Conservation (phyloP, 2,888 invertebrate genomes). For the Rhopalosiphum nymphaeae region DNA sequence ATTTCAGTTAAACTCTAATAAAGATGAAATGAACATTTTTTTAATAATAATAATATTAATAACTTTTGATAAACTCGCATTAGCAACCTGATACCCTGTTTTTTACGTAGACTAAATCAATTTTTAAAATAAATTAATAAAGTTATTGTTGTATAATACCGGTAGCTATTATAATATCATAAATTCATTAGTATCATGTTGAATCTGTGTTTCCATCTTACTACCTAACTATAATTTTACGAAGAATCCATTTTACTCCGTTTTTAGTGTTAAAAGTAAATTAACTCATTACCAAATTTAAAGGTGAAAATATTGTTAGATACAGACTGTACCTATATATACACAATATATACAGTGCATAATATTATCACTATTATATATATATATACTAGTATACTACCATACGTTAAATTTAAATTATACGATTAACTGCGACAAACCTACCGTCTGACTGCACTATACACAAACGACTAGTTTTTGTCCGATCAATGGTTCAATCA, state of each 20-base stretch:
- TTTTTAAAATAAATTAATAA: neutral
- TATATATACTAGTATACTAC: no score
- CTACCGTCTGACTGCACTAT: neutral
- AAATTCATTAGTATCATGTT: neutral
- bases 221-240: neutral
- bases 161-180: neutral
- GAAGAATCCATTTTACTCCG: neutral
- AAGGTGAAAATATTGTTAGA: neutral
- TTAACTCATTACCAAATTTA: neutral
- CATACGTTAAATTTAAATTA: neutral
- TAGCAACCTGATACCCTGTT: neutral
- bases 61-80: no score
- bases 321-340: neutral
- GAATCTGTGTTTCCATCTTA: neutral
- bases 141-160: neutral
- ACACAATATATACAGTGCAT: neutral
- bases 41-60: no score
- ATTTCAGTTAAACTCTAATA: neutral
- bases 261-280: neutral
- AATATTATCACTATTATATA: no score
- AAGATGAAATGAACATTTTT: neutral
- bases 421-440: neutral
- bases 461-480: neutral
- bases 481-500: neutral
- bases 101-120: neutral